Percentiles rank a stretch among this genome's conserved stretches.
Conservation (phyloP, 2,113 vertebrate species). For the Prionailurus viverrinus region DNA sequence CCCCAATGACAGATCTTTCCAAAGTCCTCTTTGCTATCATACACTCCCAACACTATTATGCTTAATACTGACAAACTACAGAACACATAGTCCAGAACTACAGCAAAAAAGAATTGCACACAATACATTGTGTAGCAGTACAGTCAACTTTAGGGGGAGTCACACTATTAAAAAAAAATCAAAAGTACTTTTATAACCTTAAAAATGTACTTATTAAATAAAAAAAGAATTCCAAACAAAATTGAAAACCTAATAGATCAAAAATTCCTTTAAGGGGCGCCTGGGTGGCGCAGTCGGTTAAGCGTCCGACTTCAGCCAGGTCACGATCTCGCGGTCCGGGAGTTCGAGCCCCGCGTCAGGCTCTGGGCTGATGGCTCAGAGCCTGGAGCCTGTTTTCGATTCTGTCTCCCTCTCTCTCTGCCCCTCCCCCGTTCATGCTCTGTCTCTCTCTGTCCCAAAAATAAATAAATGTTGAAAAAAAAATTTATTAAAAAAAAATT, state of each 20-base stretch:
- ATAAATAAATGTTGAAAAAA: no score
- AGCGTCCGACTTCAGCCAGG: no score
- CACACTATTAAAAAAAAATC: not conserved
- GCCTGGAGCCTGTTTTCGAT: no score
- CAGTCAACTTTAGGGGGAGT: not conserved
- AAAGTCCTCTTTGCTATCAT: not conserved
- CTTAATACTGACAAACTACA: not conserved
- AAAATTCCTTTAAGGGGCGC: not conserved
- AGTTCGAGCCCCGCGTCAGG: no score
- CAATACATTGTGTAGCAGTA: not conserved
- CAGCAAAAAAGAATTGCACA: not conserved
- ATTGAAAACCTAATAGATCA: not conserved
- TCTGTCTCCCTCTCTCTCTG: no score
- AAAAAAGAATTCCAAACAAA: not conserved
- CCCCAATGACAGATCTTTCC: not conserved
- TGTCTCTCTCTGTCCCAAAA: no score
- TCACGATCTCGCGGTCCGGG: no score
- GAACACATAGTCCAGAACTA: not conserved
- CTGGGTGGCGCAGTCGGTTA: no score
- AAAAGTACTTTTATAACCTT: not conserved
- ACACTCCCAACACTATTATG: not conserved
- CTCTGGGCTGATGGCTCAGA: no score
- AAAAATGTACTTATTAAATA: not conserved
- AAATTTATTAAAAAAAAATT: no score
- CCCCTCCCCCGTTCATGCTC: no score